These are phyloP conservation scores for Halyomorpha halys DNA, from an alignment of 1,140 invertebrate genomes.

Conservation along the genomic window DNA sequence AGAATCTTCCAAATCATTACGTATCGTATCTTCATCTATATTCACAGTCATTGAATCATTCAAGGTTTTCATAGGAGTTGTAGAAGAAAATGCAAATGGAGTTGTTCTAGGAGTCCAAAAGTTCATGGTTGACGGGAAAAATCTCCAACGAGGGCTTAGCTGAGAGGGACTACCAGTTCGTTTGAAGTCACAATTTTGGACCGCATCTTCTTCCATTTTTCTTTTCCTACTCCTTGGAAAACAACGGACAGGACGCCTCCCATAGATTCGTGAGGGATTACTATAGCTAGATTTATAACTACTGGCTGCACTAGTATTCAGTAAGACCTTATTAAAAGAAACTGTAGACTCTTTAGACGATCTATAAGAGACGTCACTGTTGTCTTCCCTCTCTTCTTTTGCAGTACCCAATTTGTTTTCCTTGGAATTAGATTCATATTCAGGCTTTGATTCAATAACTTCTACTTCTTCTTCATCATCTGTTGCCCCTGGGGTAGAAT, in stretches of 20 bases:
- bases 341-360: too few relatives aligned
- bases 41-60: constrained; percentile 18
- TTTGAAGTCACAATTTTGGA: neutral
- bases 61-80: neutral
- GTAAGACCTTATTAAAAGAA: too few relatives aligned
- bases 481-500: too few relatives aligned
- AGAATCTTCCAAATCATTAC: neutral
- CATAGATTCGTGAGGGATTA: neutral
- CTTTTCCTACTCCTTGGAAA: neutral
- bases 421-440: too few relatives aligned
- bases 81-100: neutral
- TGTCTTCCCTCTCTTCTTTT: too few relatives aligned
- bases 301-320: too few relatives aligned
- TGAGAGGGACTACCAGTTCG: neutral
- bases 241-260: constrained; percentile 2
- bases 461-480: too few relatives aligned
- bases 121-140: constrained; percentile 2
- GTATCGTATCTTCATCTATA: neutral
- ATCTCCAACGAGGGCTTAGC: constrained; percentile 21
- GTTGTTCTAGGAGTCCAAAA: neutral
- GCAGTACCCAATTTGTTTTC: too few relatives aligned
- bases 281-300: constrained; percentile 2
- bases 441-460: too few relatives aligned
- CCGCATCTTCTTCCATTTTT: constrained; percentile 6
- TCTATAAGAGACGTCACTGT: too few relatives aligned